Evolutionary conservation across 2,888 invertebrate species (phyloP), one percentile per base, ranked within the genome.

Genomic region (Nebria salina): DNA sequence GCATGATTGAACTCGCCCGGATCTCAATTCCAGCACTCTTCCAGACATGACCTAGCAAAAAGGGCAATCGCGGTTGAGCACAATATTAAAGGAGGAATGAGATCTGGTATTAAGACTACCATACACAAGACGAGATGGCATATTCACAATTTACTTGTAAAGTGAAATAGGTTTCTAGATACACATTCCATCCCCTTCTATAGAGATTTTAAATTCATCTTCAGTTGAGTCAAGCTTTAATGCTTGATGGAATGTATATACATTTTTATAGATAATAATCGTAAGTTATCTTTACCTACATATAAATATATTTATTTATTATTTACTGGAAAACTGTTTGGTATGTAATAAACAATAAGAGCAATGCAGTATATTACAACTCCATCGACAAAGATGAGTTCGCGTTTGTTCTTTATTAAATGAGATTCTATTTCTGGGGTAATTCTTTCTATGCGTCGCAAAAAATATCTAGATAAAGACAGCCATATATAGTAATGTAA

Each of bases 41-140:
- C 26, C 70, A 70, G 70, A 70, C 70, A 70, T 70, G 25, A 70
- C 70, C 15, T 13, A 13, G 54, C 54, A 54, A 54, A 54, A 54
- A 54, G 54, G 43, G 7, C 43, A 43, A 43, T 43, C 6, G 7
- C 43, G 43, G 13, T 54, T 54, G 54, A 54, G 7, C 54, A 54
- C 54, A 13, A 54, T 54, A 54, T 54, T 54, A 54, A 54, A 54
- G 54, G 13, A 11, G 13, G 54, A 1, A 54, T 54, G 54, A 13
- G 54, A 54, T 54, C 54, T 54, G 54, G 54, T 54, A 54, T 54
- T 54, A 54, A 5, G 34, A 34, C 34, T 34, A 34, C 34, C 34
- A 34, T 34, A 75, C 75, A 43, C 54, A 43, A 41, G 80, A 74
- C 75, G 75, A 54, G 54, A 54, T 54, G 54, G 54, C 2, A 54